Base-by-base conservation (phyloP, 2,888 invertebrate species). In the Aleiodes testaceus region DNA sequence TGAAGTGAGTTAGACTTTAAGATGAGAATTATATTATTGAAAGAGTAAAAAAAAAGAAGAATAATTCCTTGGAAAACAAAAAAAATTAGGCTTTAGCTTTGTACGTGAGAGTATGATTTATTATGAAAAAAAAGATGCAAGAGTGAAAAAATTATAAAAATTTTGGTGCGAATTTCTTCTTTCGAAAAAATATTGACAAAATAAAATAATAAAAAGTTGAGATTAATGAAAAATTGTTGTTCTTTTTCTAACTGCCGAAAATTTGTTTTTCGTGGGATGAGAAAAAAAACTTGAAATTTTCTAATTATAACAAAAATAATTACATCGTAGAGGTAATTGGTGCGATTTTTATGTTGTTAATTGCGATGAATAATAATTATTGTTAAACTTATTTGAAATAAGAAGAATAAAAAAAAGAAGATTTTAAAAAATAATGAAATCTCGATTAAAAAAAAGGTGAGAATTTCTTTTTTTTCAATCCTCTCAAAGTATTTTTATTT, bases 21-120 rank as follows among this genome's bases (percentile, higher is more conserved):
- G 75, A 59, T 71, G 42, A n/a, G 44, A 52, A 61, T 68, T 42
- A 55, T 47, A 53, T 30, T 63, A 50, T 49, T 7, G 26, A 52
- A 50, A 53, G 20, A 5, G n/a, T n/a, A 53, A 47, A 52, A 65
- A 14, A 42, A 69, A 49, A 53, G 36, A 65, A 53, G 5, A 26
- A n/a, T n/a, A 26, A 26, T 26, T 26, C 26, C 26, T 26, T 26
- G 26, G n/a, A n/a, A n/a, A n/a, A 26, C 26, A 26, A 75, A 79
- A 78, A 75, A 77, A 80, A 79, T 81, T 82, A 83, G 82, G 79
- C 78, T 80, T 80, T 81, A 83, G 84, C 81, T 82, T 82, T 84
- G 78, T 84, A 83, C 81, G 80, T 80, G 77, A 75, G 71, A 69
- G 44, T 64, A 45, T 20, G 53, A 67, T 6, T 66, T 47, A 18